Base-by-base conservation (phyloP, 2,113 vertebrate genomes). In the Pituophis catenifer region DNA sequence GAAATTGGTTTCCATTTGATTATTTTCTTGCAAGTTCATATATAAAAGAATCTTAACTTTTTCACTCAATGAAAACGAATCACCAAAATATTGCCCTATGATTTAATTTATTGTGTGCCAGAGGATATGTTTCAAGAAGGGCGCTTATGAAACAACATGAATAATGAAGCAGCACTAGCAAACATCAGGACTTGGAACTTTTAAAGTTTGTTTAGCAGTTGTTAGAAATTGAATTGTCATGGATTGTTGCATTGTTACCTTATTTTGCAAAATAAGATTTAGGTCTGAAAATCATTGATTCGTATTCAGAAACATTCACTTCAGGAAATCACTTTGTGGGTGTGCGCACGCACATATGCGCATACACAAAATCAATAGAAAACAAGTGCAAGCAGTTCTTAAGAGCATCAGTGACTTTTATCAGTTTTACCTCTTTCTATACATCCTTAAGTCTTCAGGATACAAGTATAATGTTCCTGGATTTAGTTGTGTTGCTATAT, bases 301-400 rank as follows among this genome's bases (percentile, higher is more conserved):
- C 8, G 0, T 1, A 21, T 44, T 38, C 33, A 81, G 75, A 81
- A 81, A 19, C 33, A 38, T 21, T 81, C 33, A 81, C 3, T 21
- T 44, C 33, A 21, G 8, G 75, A 81, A 81, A 44, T 81, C 75
- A 44, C 7, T 29, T 9, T 70, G 3, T 65, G 62, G 29, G 29
- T 70, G 62, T 70, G 12, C 0, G 1, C 5, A 12, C 4, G 0
- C 11, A 3, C 26, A 5, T 29, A 29, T n/a, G 65, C 29, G 1
- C 29, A n/a, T n/a, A n/a, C 29, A n/a, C 65, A 70, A n/a, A n/a
- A 70, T 13, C 65, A n/a, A 70, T n/a, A 44, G 8, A 38, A 81
- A 21, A 21, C 33, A 44, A 48, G n/a, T 75, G 33, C 33, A 44
- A 38, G 19, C 21, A 81, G 33, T 81, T 81, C 33, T 81, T 38